Base-by-base conservation (phyloP, 2,797 vertebrate species). In the Microctenopoma lineatum region DNA sequence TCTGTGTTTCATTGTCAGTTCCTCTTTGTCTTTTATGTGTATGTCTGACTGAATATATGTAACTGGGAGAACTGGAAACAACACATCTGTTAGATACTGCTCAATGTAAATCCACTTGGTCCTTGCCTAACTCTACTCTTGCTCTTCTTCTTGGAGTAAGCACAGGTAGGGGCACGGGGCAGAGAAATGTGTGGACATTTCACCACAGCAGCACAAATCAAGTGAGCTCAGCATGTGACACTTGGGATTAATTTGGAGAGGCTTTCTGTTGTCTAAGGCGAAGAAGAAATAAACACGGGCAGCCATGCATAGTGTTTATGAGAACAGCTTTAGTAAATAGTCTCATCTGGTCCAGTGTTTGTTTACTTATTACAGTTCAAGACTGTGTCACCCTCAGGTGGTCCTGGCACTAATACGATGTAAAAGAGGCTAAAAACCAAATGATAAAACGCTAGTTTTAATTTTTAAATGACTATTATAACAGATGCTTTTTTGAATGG, bases 221-320 rank as follows among this genome's bases (percentile, higher is more conserved):
- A 57, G 58, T 50, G 44, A 70, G 36, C 61, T 84, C 69, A 66
- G 68, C 51, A 59, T 78, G 55, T 65, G 66, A 59, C 57, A 54
- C 67, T 58, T 59, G 61, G 72, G 79, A 77, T 86, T 77, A 52
- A 83, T 75, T 79, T 82, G 46, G 50, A 69, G 34, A 53, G 10
- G 3, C 18, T 56, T 56, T 80, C 45, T 81, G 66, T 73, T 57
- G 54, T 79, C 46, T 74, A 36, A 66, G 27, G 62, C 15, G 13
- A 59, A 21, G 14, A 18, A 48, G 46, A 60, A 73, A 77, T 29
- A 65, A 42, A 32, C 34, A 27, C 60, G 56, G 41, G 68, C 64
- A 60, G 36, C 36, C 59, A 41, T 45, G 51, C 70, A 51, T 73
- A 53, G 29, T 5, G 8, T 36, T 42, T 26, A 58, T 64, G 2